phyloP scores from a whole-genome alignment of 2,888 invertebrate species.

The Noctua fimbriata region DNA sequence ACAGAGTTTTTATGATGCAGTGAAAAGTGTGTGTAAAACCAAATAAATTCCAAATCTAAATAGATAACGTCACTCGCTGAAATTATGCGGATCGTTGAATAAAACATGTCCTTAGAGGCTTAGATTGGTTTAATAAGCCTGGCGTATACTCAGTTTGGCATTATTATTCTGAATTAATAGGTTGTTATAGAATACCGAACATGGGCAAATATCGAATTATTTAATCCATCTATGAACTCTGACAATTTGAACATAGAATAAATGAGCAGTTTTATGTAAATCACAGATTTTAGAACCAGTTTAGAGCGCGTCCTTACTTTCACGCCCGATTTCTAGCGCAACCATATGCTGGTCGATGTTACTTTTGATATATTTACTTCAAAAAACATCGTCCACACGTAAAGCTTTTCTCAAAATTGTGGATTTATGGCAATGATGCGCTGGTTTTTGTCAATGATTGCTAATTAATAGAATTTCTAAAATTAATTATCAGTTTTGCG shows the following conservation, averaged over 20 bases:
- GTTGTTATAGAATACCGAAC: slow-evolving; percentile 41
- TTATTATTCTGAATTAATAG: slow-evolving; percentile 43
- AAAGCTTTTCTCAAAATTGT: slow-evolving; percentile 50
- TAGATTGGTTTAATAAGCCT: slow-evolving; percentile 36
- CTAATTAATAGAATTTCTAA: slow-evolving; percentile 67
- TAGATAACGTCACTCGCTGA: slow-evolving; percentile 13
- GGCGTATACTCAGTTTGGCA: slow-evolving; percentile 27
- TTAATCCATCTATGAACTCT: slow-evolving; percentile 60
- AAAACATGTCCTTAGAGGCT: slow-evolving; percentile 29
- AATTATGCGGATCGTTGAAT: slow-evolving; percentile 36
- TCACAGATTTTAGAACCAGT: slow-evolving; percentile 81
- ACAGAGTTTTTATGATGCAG: slow-evolving; percentile 19
- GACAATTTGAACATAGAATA: slow-evolving; percentile 70
- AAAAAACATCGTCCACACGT: slow-evolving; percentile 39
- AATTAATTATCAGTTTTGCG: slow-evolving; percentile 58
- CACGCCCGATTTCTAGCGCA: slow-evolving; percentile 84
- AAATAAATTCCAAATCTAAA: slow-evolving; percentile 8
- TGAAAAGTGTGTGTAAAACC: slow-evolving; percentile 18
- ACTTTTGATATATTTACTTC: slow-evolving; percentile 72
- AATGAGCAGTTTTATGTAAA: slow-evolving; percentile 79
- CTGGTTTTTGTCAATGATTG: slow-evolving; percentile 52
- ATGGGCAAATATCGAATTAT: slow-evolving; percentile 62
- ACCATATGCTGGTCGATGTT: slow-evolving; percentile 73
- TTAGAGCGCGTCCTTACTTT: slow-evolving; percentile 82
- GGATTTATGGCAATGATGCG: slow-evolving; percentile 54